Percentiles rank a stretch among this genome's conserved stretches.
These are phyloP conservation scores for Sepioteuthis lessoniana DNA, from an alignment of 2,888 invertebrate species.

Conservation along the genomic window DNA sequence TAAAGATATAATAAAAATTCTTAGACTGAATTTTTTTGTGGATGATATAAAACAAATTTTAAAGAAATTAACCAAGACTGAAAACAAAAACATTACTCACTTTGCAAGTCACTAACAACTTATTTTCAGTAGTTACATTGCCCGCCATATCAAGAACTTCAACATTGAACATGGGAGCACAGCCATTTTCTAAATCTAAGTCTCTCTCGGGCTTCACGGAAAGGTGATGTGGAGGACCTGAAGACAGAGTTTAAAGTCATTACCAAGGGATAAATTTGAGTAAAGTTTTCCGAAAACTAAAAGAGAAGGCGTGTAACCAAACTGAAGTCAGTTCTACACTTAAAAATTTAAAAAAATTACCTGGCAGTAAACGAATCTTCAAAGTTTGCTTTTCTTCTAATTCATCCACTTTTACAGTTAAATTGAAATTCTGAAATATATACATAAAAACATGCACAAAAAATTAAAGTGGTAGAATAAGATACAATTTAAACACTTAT, in stretches of 20 bases:
- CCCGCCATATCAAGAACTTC: constrained; percentile 68
- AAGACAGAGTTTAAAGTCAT: constrained; percentile 25
- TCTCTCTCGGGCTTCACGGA: constrained; percentile 65
- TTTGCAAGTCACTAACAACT: constrained; percentile 65
- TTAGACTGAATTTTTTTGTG: no score
- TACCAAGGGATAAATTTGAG: neutral
- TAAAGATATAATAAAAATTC: no score
- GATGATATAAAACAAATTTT: no score
- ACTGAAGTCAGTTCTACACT: neutral
- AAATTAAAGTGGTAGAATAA: no score
- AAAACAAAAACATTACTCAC: constrained; percentile 54
- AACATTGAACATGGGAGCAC: constrained; percentile 62
- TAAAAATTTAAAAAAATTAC: no score
- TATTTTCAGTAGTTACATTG: constrained; percentile 70
- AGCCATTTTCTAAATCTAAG: constrained; percentile 68
- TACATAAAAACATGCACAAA: neutral
- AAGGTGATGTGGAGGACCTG: constrained; percentile 65
- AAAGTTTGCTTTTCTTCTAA: constrained; percentile 68
- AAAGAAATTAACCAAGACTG: no score
- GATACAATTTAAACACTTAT: no score
- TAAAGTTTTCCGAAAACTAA: no score
- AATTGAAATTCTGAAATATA: constrained; percentile 68
- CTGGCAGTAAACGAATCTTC: constrained; percentile 73
- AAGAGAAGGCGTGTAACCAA: no score
- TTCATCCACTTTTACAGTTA: constrained; percentile 68